These are phyloP conservation scores for Archocentrus centrarchus DNA, from an alignment of 2,113 vertebrate species.

Conservation along the genomic window DNA sequence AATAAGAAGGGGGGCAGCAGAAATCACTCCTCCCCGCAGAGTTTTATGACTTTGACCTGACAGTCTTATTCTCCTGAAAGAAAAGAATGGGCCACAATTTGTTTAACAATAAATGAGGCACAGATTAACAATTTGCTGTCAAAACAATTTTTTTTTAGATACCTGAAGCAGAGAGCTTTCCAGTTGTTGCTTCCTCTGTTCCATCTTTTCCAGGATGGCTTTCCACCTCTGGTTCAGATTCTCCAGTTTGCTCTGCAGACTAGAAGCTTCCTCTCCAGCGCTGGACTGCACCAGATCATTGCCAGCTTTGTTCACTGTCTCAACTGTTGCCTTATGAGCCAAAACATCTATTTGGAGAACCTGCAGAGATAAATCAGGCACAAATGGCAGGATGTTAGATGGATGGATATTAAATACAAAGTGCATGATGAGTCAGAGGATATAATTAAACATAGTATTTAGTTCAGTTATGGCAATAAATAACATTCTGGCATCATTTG, in stretches of 20 bases:
- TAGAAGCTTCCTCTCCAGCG: constrained; percentile 93
- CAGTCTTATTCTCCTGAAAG: constrained; percentile 19
- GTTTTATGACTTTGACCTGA: constrained; percentile 31
- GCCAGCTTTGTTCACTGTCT: constrained; percentile 94
- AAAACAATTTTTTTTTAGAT: neutral
- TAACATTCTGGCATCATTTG: neutral
- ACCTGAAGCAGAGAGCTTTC: constrained; percentile 94
- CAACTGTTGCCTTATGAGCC: constrained; percentile 93
- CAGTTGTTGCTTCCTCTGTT: constrained; percentile 91
- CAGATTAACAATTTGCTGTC: neutral
- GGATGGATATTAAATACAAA: neutral
- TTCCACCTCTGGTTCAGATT: constrained; percentile 93
- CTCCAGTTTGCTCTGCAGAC: constrained; percentile 90
- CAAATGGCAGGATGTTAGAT: neutral
- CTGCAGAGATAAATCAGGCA: constrained; percentile 69
- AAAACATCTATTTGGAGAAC: constrained; percentile 96
- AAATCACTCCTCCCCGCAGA: constrained; percentile 8
- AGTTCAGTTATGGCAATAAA: neutral
- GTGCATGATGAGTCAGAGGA: neutral
- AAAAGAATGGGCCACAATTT: neutral
- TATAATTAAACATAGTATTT: neutral
- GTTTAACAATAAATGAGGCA: constrained; percentile 39
- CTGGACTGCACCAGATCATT: constrained; percentile 91
- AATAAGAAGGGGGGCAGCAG: constrained; percentile 3
- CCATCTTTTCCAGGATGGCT: constrained; percentile 90